Evolutionary conservation across 2,888 invertebrate species (phyloP).

Genomic region (Hololepta plana): DNA sequence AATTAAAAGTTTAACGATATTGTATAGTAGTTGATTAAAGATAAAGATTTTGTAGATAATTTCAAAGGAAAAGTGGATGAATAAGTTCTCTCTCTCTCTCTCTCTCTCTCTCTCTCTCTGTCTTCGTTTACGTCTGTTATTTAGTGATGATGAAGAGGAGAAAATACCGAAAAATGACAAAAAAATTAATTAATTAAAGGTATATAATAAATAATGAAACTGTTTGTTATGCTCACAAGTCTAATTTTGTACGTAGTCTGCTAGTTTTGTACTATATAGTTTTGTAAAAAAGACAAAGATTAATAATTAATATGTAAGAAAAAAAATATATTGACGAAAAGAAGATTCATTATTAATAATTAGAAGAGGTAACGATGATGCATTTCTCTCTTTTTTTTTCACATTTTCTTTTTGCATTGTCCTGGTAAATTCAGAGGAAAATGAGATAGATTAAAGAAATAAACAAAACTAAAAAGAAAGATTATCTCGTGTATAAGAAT

Average conservation of each 20-base stretch:
- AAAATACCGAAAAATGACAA: too few relatives aligned
- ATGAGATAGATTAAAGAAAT: too few relatives aligned
- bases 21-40: too few relatives aligned
- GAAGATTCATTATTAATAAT: neutral
- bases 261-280: constrained; percentile 40
- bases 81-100: too few relatives aligned
- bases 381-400: too few relatives aligned
- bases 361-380: neutral
- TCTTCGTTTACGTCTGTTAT: constrained; percentile 1
- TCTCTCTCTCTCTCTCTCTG: too few relatives aligned
- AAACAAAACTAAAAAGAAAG: constrained; percentile 1
- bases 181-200: too few relatives aligned
- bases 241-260: constrained; percentile 35
- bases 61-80: too few relatives aligned
- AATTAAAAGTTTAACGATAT: too few relatives aligned
- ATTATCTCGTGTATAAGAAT: too few relatives aligned
- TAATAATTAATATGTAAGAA: neutral
- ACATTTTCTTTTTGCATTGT: too few relatives aligned
- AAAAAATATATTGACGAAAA: neutral
- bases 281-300: constrained; percentile 28
- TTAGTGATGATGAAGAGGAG: constrained; percentile 4
- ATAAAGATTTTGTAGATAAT: constrained; percentile 9
- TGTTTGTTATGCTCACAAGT: constrained; percentile 25
- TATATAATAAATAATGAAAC: constrained; percentile 10
- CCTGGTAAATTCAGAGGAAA: too few relatives aligned